Percentiles rank a stretch among this genome's conserved stretches.
These are phyloP conservation scores for Planiliza haematocheilus DNA, from an alignment of 2,113 vertebrate genomes.

Conservation along the genomic window DNA sequence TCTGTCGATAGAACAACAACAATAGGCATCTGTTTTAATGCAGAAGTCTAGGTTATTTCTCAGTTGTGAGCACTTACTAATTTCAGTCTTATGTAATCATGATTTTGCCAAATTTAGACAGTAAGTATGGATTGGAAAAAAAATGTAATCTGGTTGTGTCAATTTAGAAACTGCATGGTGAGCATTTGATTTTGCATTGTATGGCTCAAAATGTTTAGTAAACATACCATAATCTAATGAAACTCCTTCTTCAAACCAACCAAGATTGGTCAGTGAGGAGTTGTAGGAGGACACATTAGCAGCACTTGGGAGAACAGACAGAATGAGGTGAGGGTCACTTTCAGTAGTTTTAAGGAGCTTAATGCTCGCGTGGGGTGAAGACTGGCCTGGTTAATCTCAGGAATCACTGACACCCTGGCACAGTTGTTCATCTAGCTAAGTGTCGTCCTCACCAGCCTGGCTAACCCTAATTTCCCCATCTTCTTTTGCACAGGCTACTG, in stretches of 20 bases:
- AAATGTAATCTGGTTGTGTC: not conserved
- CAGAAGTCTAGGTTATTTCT: not conserved
- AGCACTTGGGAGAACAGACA: slow-evolving; percentile 7
- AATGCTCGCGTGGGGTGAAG: slow-evolving; percentile 37
- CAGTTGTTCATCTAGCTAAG: slow-evolving; percentile 5
- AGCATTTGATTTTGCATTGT: not conserved
- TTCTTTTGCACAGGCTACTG: no score
- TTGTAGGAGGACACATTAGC: slow-evolving; percentile 8
- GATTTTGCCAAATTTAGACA: no score
- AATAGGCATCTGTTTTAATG: not conserved
- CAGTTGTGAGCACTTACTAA: not conserved
- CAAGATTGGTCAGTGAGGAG: slow-evolving; percentile 1
- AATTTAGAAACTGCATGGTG: not conserved
- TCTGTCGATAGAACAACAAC: not conserved
- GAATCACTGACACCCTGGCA: slow-evolving; percentile 40
- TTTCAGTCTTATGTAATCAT: no score
- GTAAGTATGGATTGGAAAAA: not conserved
- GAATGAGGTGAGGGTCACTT: slow-evolving; percentile 25
- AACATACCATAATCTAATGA: no score
- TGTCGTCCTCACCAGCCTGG: not conserved
- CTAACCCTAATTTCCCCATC: no score
- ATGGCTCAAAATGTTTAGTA: no score
- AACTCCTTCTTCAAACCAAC: no score
- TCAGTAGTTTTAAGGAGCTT: slow-evolving; percentile 44
- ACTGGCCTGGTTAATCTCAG: slow-evolving; percentile 50